A percentile compares a stretch with the other conserved stretches of the same genome.
Conservation (phyloP, 2,797 vertebrate genomes). For the Oophaga sylvatica region DNA sequence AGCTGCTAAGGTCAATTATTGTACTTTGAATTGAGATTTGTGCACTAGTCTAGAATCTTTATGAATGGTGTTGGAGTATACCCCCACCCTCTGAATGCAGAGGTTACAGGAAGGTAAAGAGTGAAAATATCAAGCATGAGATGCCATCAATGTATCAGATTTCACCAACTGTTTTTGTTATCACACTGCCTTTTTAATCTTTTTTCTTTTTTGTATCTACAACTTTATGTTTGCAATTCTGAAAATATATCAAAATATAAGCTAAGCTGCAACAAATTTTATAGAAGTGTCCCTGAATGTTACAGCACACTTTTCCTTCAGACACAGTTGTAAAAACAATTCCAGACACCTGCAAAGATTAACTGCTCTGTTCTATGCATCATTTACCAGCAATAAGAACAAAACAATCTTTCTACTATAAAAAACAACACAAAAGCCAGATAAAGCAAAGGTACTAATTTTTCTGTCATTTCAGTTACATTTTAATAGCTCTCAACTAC, state of each 20-base stretch:
- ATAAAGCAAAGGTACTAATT: constrained; percentile 10
- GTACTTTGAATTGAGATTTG: constrained; percentile 29
- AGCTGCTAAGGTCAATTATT: constrained; percentile 13
- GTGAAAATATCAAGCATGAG: constrained; percentile 21
- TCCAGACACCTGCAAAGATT: constrained; percentile 48
- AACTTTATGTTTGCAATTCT: constrained; percentile 8
- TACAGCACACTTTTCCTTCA: not conserved
- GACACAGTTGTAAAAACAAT: constrained; percentile 39
- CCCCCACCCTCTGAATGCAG: constrained; percentile 9
- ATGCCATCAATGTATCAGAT: constrained; percentile 33
- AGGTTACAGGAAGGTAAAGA: constrained; percentile 48
- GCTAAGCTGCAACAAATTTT: constrained; percentile 12
- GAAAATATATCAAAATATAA: not conserved
- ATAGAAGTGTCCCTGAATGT: constrained; percentile 25
- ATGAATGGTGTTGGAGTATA: not conserved
- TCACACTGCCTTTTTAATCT: not conserved
- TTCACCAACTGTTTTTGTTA: constrained; percentile 33
- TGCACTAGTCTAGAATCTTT: not conserved
- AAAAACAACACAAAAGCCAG: not conserved
- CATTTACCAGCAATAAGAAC: constrained; percentile 42
- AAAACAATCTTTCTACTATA: constrained; percentile 1
- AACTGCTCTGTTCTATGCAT: constrained; percentile 29
- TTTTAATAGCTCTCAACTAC: not conserved
- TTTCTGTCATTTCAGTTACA: not conserved
- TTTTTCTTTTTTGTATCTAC: constrained; percentile 25